These are phyloP conservation scores for Dermolepida albohirtum DNA, from an alignment of 2,888 invertebrate genomes.

Conservation along the genomic window DNA sequence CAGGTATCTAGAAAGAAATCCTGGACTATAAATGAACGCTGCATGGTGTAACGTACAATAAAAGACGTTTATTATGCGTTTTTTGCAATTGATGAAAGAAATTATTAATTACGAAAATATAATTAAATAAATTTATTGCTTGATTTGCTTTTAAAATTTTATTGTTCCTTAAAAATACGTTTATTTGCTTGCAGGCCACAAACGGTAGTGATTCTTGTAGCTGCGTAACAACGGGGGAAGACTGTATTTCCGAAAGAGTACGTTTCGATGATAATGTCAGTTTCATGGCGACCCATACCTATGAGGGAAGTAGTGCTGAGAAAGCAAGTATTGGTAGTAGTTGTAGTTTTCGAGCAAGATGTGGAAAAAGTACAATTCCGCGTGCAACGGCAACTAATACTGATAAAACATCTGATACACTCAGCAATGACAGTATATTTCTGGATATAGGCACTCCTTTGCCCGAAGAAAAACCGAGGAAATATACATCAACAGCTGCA, in stretches of 20 bases:
- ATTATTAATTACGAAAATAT: too few species aligned
- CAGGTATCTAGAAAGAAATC: too few species aligned
- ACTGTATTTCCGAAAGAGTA: conserved; percentile 73
- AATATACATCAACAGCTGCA: conserved; percentile 66
- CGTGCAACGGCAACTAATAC: conserved; percentile 38
- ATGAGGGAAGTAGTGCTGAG: conserved; percentile 58
- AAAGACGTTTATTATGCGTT: too few species aligned
- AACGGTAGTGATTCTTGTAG: conserved; percentile 65
- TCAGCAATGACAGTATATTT: conserved; percentile 63
- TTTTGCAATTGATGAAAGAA: too few species aligned
- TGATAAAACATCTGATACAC: conserved; percentile 56
- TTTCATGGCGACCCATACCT: conserved; percentile 65
- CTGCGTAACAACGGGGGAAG: conserved; percentile 66
- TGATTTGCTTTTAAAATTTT: too few species aligned
- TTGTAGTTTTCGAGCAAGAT: conserved; percentile 58
- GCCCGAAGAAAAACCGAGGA: conserved; percentile 58
- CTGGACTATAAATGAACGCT: too few species aligned
- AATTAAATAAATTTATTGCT: too few species aligned
- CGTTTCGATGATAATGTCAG: conserved; percentile 75
- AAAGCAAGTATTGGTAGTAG: conserved; percentile 64
- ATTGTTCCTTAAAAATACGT: too few species aligned
- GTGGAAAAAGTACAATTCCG: conserved; percentile 43
- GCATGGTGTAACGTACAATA: too few species aligned
- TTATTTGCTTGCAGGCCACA: conserved; percentile 55
- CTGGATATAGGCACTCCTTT: conserved; percentile 59